phyloP scores from a whole-genome alignment of 1,140 invertebrate genomes.

The Anadara kagoshimensis region DNA sequence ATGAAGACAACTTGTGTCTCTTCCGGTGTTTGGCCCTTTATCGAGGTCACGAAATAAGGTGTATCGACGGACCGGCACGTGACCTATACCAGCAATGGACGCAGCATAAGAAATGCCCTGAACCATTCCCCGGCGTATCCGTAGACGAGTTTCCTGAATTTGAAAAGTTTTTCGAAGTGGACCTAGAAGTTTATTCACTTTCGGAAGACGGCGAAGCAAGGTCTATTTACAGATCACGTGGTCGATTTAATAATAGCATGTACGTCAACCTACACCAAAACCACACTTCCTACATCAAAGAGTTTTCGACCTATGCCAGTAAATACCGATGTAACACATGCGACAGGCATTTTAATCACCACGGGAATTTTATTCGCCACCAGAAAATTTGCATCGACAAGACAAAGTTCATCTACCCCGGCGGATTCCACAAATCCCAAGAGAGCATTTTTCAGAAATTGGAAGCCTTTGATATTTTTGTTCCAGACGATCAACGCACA shows the following conservation, averaged over 20 bases:
- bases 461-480: conserved; percentile 15
- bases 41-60: background rate
- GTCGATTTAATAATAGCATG: conserved; percentile 16
- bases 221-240: conserved; percentile 18
- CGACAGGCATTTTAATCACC: background rate
- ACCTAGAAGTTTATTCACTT: conserved; percentile 8
- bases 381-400: conserved; percentile 6
- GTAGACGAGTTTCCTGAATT: conserved; percentile 6
- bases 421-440: conserved; percentile 12
- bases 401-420: conserved; percentile 12
- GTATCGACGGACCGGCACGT: background rate
- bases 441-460: conserved; percentile 16
- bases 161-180: conserved; percentile 7
- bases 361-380: background rate
- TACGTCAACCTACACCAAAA: conserved; percentile 12
- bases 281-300: conserved; percentile 10
- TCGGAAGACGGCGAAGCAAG: conserved; percentile 7
- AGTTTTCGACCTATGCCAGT: conserved; percentile 9
- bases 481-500: background rate
- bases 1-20: conserved; percentile 15
- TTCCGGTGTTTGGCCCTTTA: conserved; percentile 26
- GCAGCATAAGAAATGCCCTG: background rate
- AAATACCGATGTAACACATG: conserved; percentile 24
- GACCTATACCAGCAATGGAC: conserved; percentile 9
- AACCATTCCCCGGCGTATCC: background rate